These are phyloP conservation scores for Chlorops oryzae DNA, from an alignment of 1,140 invertebrate genomes.

Conservation along the genomic window DNA sequence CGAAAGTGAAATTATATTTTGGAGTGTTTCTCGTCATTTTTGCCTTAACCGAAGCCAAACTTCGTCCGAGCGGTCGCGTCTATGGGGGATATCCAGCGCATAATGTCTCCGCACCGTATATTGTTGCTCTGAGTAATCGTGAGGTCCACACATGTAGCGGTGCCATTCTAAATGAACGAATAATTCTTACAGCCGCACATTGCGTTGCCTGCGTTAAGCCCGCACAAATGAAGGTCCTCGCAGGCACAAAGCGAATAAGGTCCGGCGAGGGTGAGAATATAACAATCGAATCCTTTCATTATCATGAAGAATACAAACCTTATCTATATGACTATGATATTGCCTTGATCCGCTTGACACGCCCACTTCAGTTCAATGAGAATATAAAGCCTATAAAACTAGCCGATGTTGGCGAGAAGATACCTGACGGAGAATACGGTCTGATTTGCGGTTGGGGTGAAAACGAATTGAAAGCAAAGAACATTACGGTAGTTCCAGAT, in stretches of 20 bases:
- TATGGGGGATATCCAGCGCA: conserved; percentile 22
- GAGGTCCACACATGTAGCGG: conserved; percentile 51
- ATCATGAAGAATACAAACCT: conserved; percentile 51
- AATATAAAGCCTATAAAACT: conserved; percentile 47
- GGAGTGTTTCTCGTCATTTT: no score
- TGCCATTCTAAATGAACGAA: conserved; percentile 48
- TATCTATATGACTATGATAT: conserved; percentile 49
- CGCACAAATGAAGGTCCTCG: conserved; percentile 20
- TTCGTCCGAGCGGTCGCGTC: no score
- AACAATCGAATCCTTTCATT: conserved; percentile 14
- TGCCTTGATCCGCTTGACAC: conserved; percentile 44
- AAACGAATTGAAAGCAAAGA: no score
- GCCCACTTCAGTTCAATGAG: conserved; percentile 40
- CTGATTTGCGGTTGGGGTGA: conserved; percentile 51
- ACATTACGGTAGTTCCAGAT: no score
- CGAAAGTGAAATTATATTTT: no score
- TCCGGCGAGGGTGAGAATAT: conserved; percentile 16
- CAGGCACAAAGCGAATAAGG: conserved; percentile 15
- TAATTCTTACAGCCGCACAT: conserved; percentile 52
- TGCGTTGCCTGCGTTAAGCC: conserved; percentile 34
- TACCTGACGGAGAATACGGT: conserved; percentile 41
- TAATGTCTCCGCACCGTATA: conserved; percentile 14
- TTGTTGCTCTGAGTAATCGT: conserved; percentile 18
- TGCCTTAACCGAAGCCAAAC: no score
- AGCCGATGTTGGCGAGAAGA: conserved; percentile 24